Evolutionary conservation across 2,797 vertebrate genomes (phyloP).

Genomic region (Arrhamphus sclerolepis): DNA sequence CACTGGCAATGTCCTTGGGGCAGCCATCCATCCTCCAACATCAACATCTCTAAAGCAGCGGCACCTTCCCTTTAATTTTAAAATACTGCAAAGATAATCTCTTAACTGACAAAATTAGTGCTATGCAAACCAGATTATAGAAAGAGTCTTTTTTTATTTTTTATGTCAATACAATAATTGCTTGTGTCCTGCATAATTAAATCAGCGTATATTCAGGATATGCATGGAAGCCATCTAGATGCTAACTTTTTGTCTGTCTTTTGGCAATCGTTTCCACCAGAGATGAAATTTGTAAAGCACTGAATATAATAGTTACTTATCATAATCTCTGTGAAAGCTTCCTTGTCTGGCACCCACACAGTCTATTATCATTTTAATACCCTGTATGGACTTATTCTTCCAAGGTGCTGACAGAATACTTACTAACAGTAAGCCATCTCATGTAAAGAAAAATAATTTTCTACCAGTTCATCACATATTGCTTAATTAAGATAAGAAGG

Average conservation of each 20-base stretch:
- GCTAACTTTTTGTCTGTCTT: conserved; percentile 65
- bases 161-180: conserved; percentile 45
- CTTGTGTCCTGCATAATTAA: conserved; percentile 36
- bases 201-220: conserved; percentile 27
- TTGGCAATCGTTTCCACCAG: conserved; percentile 50
- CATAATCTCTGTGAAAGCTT: conserved; percentile 71
- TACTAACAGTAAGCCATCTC: conserved; percentile 71
- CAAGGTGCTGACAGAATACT: conserved; percentile 79
- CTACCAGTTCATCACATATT: conserved; percentile 72
- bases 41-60: conserved; percentile 58
- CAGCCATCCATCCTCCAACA: conserved; percentile 71
- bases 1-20: conserved; percentile 71
- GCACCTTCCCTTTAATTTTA: conserved; percentile 50
- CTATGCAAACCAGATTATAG: conserved; percentile 36
- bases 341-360: conserved; percentile 65
- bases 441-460: conserved; percentile 67
- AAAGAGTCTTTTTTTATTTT: conserved; percentile 35
- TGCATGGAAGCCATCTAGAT: conserved; percentile 42
- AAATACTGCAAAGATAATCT: conserved; percentile 19
- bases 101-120: conserved; percentile 33
- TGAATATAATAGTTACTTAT: conserved; percentile 71
- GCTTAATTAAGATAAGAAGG: conserved; percentile 75
- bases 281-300: conserved; percentile 61
- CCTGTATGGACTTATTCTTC: conserved; percentile 66
- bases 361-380: conserved; percentile 80